Evolutionary conservation across 92 coral and sea anemone species (phyloP), one percentile per base, ranked within the genome.

Genomic region (Phymanthus crucifer): DNA sequence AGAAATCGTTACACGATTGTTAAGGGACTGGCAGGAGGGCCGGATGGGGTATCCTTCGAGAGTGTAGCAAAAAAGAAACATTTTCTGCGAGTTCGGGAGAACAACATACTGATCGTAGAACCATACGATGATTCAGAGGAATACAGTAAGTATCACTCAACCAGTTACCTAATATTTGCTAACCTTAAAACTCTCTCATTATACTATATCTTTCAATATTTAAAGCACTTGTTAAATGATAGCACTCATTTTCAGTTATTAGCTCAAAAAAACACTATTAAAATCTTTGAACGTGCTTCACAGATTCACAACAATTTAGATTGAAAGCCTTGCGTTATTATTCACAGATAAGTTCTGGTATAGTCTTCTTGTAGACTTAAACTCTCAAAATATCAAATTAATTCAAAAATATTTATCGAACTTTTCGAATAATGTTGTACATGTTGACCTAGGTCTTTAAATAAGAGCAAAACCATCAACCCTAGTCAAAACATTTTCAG

Each of bases 1-100:
- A 83, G 89, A 75, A 90, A 91, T 66, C 93, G 97, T 21, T 95
- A 95, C 67, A 92, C 93, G 35, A 86, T 95, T 16, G 99, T 95
- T 0, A 93, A 93, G 64, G 99, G 99, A 17, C 85, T 95, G 18
- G 94, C 95, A 32, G 97, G 93, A n/a, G 93, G 89, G 34, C 86
- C 90, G 29, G 99, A 91, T 57, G 97, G 99, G 27, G 89, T 95
- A 43, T 93, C 99, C 31, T 95, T 95, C 79, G 99, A 95, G 78
- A 93, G 99, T 61, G 80, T 89, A 11, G 87, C 83, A 70, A 93
- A 95, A 78, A 91, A 89, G 38, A 87, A 91, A 6, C 91, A 90
- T 80, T 95, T 89, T 71, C 91, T 95, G 1, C 88, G 99, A 36
- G 97, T 89, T 18, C 81, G 99, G 36, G 87, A 95, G 14, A 87